Conservation (phyloP, 2,888 invertebrate genomes). For the Protophormia terraenovae region DNA sequence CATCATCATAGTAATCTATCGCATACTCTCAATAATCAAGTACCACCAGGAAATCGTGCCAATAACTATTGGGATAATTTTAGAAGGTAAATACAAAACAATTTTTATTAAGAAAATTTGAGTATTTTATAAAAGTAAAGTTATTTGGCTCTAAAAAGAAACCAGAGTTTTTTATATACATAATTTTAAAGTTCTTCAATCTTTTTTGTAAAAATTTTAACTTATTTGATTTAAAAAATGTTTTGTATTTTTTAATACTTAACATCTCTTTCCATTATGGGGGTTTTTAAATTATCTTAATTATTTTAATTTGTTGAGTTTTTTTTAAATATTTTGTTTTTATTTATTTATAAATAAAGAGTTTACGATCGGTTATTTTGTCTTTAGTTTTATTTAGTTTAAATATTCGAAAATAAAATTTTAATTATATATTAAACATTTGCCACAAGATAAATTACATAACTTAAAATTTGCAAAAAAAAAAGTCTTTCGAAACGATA, state of each 20-base stretch:
- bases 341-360: constrained; percentile 34
- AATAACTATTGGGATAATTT: constrained; percentile 98
- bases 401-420: neutral
- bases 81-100: constrained; percentile 86
- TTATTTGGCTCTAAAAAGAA: too few relatives aligned
- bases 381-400: constrained; percentile 16
- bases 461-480: too few relatives aligned
- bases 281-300: neutral
- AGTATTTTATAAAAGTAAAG: neutral
- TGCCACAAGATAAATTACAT: too few relatives aligned
- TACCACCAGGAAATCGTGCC: constrained; percentile 93
- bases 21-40: constrained; percentile 90
- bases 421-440: neutral
- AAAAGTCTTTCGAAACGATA: too few relatives aligned
- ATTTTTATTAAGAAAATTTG: neutral
- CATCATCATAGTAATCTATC: constrained; percentile 71
- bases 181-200: neutral
- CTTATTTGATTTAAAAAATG: too few relatives aligned
- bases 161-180: neutral
- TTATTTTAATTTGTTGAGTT: neutral
- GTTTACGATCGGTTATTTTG: constrained; percentile 2
- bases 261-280: neutral
- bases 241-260: neutral
- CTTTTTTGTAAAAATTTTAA: neutral
- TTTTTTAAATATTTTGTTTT: neutral